Evolutionary conservation across 2,113 vertebrate species (phyloP).

Genomic region (Mustelus asterias): DNA sequence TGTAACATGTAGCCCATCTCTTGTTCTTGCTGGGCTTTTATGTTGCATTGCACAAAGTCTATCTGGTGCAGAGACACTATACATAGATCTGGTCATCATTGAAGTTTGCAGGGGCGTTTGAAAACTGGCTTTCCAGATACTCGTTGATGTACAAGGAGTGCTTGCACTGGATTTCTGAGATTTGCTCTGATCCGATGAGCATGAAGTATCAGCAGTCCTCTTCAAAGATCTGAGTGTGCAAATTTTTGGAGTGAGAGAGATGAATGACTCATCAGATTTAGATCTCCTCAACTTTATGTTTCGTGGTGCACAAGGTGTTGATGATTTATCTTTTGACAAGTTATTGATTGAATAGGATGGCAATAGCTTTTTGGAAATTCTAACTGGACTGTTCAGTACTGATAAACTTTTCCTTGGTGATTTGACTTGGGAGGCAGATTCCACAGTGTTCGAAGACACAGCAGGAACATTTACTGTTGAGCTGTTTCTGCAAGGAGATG

Average conservation of each 20-base stretch:
- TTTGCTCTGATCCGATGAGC: neutral
- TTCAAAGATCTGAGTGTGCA: constrained; percentile 49
- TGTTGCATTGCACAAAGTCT: constrained; percentile 37
- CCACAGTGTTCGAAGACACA: neutral
- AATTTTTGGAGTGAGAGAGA: constrained; percentile 41
- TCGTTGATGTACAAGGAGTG: constrained; percentile 34
- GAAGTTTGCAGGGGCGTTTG: constrained; percentile 26
- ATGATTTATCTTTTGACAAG: neutral
- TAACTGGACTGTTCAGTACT: neutral
- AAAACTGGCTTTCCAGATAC: neutral
- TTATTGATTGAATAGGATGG: neutral
- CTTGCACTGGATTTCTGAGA: neutral
- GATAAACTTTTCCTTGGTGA: neutral
- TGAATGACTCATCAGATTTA: neutral
- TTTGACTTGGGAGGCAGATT: neutral
- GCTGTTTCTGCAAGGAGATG: neutral
- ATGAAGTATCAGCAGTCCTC: constrained; percentile 39
- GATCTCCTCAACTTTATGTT: neutral
- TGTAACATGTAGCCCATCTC: neutral
- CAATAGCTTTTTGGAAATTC: neutral
- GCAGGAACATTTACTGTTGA: neutral
- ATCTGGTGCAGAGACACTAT: constrained; percentile 34
- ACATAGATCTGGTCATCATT: neutral
- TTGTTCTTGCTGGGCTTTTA: neutral
- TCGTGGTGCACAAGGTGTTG: neutral